Base-by-base conservation (phyloP, 1,140 invertebrate genomes). In the Bombus consobrinus region DNA sequence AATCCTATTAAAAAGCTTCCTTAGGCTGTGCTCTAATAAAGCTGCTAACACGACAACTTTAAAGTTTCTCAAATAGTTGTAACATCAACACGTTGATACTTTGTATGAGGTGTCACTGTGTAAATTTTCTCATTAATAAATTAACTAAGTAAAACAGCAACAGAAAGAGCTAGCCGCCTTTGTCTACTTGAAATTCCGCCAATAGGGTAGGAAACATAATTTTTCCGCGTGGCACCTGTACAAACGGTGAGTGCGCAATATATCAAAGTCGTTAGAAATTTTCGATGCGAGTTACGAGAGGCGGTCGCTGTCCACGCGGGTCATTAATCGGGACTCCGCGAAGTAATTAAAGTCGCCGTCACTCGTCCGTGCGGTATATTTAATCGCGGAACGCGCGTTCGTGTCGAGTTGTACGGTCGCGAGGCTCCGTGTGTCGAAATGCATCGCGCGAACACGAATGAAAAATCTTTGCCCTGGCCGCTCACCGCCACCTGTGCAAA, bases 281-380 rank as follows among this genome's bases (percentile, higher is more conserved):
- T 71, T 80, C 78, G 66, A 80, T 37, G 73, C 32, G 13, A 80
- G n/a, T 47, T 69, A 80, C 73, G 72, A 74, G 41, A 39, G 41
- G 22, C 18, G 8, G 3, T n/a, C 10, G 18, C 43, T 71, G 66
- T 57, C 43, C 9, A 69, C 32, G 39, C 25, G 28, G 2, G 28
- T 13, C 69, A 74, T 82, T 82, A 82, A 41, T 64, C 57, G 71
- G 6, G 39, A n/a, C 25, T 13, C 39, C 2, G 71, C 25, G 59
- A 75, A 53, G 72, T 28, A 83, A 83, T 83, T 83, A 83, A 83
- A 82, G 8, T 41, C 32, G 25, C 62, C 41, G 39, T 53, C 37
- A 22, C 34, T 32, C 47, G 39, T 28, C 22, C n/a, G 13, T 28
- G 25, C 37, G 25, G 57, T 47, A 37, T 43, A 15, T 75, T 75